Base-by-base conservation (phyloP, 92 coral and sea anemone species). In the Virgularia gustaviana region DNA sequence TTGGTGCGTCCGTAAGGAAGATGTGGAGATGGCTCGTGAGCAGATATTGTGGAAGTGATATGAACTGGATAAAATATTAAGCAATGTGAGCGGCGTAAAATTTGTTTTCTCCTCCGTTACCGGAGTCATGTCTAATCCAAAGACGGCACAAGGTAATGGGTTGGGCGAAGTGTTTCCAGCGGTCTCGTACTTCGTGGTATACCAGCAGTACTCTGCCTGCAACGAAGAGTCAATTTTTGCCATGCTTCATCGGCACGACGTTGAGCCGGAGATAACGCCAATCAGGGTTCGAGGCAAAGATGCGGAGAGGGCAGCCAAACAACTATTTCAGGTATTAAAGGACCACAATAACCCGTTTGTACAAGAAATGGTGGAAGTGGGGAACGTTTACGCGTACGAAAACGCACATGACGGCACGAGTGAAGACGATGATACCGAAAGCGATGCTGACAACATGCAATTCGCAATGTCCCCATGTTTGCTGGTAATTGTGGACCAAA, bases 311-410 rank as follows among this genome's bases (percentile, higher is more conserved):
- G 57, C 76, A n/a, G 36, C 57, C 3, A 30, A 27, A 29, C 61
- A 51, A 24, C 76, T 70, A n/a, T 11, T 41, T 28, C 76, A 70
- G 23, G 57, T 35, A 32, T 43, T 70, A 31, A 70, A 51, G 30
- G 76, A 70, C 57, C 41, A 32, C n/a, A 70, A 70, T 37, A 51
- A 70, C 73, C 0, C 32, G 0, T 36, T 23, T 27, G 29, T 52
- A 19, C 49, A 66, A 33, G 73, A 66, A 11, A 39, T 66, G 53
- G 52, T 66, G 16, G 73, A 66, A 9, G 35, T 20, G 29, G 39
- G 55, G 23, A 66, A 66, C 15, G 53, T 52, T 10, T 66, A 39
- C 36, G 39, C 55, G 23, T 66, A 66, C 60, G 6, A 45, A 16
- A 37, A 70, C 32, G 35, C 57, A 4, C 12, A n/a, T 12, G 76